Evolutionary conservation across 2,888 invertebrate species (phyloP), one percentile per base, ranked within the genome.

Genomic region (Charanyca ferruginea): DNA sequence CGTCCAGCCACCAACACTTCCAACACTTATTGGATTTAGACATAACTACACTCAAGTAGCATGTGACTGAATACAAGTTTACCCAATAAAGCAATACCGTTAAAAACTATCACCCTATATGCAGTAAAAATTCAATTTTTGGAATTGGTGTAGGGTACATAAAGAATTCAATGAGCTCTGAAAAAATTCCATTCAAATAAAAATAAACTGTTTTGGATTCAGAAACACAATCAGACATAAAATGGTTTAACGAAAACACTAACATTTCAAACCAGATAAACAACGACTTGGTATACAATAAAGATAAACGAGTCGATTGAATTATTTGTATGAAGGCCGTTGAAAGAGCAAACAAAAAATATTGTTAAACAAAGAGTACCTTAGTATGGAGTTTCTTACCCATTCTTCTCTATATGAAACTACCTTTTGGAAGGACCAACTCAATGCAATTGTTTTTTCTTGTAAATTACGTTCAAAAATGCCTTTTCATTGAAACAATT

Each of bases 41-140:
- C 23, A 62, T 59, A 42, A 68, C 42, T 48, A 53, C 20, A 55
- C 11, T 59, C 49, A 4, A 23, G 62, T 47, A 25, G 7, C 45
- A 13, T 66, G 49, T 51, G 48, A 77, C 52, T 68, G n/a, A 41
- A 52, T 48, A 9, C 42, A 35, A 20, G 20, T 22, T 9, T 28
- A 28, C 9, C 22, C 35, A 28, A 45, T 13, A 22, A 32, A 9
- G 20, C 38, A 45, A 45, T 42, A 45, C 32, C 49, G 47, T 77
- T 66, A 67, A 72, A 70, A 62, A 28, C 23, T 0, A 66, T 48
- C 16, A 28, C 32, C n/a, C 42, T 41, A 35, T 66, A 51, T 13
- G 49, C 62, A 77, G 62, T 77, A 62, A 66, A 76, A 77, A 41
- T 32, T 41, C 41, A 52, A 62, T 62, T 51, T 66, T 42, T n/a